Percentiles rank a stretch among this genome's conserved stretches.
phyloP scores from a whole-genome alignment of 2,888 invertebrate species.

The Tuta absoluta region DNA sequence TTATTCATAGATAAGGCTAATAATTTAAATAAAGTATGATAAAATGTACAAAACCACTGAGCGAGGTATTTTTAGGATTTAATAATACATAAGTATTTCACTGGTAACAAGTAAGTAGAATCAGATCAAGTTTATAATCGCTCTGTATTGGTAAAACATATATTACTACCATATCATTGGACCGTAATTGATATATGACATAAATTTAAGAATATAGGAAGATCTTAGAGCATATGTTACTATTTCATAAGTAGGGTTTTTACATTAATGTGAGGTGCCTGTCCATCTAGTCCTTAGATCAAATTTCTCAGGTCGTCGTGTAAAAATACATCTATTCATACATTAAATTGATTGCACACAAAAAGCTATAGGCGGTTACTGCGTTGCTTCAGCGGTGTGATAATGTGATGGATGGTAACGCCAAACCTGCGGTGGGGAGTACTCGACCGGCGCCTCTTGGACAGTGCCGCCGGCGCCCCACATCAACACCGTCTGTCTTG shows the following conservation, averaged over 20 bases:
- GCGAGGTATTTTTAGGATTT: constrained; percentile 57
- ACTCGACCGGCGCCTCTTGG: constrained; percentile 72
- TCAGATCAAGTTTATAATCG: background rate
- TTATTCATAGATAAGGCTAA: constrained; percentile 47
- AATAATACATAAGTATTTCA: constrained; percentile 46
- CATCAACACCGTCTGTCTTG: constrained; percentile 95
- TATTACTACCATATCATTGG: background rate
- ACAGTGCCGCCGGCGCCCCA: constrained; percentile 86
- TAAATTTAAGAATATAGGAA: background rate
- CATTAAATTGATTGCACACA: constrained; percentile 51
- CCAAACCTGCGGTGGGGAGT: constrained; percentile 79
- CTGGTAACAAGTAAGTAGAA: constrained; percentile 53
- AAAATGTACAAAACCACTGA: constrained; percentile 50
- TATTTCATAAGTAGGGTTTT: background rate
- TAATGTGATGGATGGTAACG: constrained; percentile 76
- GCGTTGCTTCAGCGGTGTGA: constrained; percentile 78
- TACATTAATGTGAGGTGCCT: background rate
- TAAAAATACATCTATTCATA: constrained; percentile 21
- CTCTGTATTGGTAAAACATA: background rate
- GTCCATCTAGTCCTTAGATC: background rate
- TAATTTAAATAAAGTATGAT: constrained; percentile 36
- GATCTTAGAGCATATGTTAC: background rate
- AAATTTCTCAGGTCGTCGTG: background rate
- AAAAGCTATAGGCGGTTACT: constrained; percentile 56
- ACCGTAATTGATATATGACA: background rate